Evolutionary conservation across 1,140 invertebrate genomes (phyloP).

Genomic region (Popillia japonica): DNA sequence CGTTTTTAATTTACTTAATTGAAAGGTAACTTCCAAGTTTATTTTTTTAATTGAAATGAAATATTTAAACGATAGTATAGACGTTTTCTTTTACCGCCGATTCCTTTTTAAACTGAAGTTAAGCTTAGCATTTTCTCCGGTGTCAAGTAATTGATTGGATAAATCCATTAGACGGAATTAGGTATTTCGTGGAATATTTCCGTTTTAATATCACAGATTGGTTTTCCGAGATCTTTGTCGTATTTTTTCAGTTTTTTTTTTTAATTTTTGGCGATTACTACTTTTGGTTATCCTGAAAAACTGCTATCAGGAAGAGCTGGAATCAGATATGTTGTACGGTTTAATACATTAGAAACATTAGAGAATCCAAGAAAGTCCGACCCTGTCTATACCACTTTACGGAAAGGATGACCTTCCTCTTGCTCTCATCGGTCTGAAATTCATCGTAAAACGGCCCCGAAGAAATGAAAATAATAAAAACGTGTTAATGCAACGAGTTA

Average conservation of each 20-base stretch:
- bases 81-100: background rate
- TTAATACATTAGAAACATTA: too few species aligned
- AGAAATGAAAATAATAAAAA: slow-evolving; percentile 42
- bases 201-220: background rate
- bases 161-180: background rate
- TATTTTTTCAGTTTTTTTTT: too few species aligned
- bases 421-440: slow-evolving; percentile 9
- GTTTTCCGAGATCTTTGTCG: too few species aligned
- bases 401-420: background rate
- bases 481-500: slow-evolving; percentile 43
- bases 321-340: too few species aligned
- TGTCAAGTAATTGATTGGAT: background rate
- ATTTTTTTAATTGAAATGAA: slow-evolving; percentile 34
- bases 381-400: background rate
- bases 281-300: too few species aligned
- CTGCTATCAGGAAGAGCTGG: too few species aligned
- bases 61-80: slow-evolving; percentile 10
- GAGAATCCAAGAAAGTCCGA: background rate
- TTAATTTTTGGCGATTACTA: too few species aligned
- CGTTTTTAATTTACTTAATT: slow-evolving; percentile 31
- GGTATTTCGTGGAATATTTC: background rate
- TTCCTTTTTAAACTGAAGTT: background rate
- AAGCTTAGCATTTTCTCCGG: background rate
- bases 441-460: slow-evolving; percentile 29
- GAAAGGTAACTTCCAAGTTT: slow-evolving; percentile 16